Evolutionary conservation across 2,797 vertebrate species (phyloP).

Genomic region (Balearica regulorum): DNA sequence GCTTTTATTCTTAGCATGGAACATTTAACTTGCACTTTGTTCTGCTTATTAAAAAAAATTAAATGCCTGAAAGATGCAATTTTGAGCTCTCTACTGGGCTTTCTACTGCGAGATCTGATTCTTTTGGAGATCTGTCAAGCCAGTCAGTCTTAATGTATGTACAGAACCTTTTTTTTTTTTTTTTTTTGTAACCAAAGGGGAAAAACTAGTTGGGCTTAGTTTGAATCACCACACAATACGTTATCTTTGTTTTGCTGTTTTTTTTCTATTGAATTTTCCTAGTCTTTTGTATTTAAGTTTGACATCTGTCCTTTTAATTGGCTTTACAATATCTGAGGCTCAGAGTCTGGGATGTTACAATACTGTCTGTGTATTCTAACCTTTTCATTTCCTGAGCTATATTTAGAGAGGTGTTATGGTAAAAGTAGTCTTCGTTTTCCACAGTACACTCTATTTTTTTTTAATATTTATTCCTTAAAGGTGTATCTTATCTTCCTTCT

Average conservation of each 20-base stretch:
- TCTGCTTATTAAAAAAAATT: rapidly evolving
- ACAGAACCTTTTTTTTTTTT: not conserved
- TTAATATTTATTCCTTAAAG: not conserved
- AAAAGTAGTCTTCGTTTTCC: not conserved
- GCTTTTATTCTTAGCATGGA: not conserved
- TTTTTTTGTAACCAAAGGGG: not conserved
- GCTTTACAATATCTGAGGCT: not conserved
- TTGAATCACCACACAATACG: not conserved
- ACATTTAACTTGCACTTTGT: not conserved
- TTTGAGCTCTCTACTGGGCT: not conserved
- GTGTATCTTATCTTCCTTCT: not conserved
- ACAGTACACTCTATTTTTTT: not conserved
- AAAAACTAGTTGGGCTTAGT: not conserved
- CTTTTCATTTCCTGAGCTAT: not conserved
- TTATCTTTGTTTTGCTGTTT: not conserved
- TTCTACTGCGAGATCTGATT: not conserved
- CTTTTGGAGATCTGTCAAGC: not conserved
- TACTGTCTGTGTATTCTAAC: not conserved
- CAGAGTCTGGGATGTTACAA: not conserved
- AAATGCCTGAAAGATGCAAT: not conserved
- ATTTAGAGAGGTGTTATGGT: not conserved
- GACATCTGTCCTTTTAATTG: not conserved
- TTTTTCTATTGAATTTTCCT: not conserved
- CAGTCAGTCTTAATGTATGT: not conserved
- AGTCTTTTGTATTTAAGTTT: not conserved